A percentile compares a stretch with the other conserved stretches of the same genome.
These are phyloP conservation scores for Cebidichthys violaceus DNA, from an alignment of 2,113 vertebrate species.

Conservation along the genomic window DNA sequence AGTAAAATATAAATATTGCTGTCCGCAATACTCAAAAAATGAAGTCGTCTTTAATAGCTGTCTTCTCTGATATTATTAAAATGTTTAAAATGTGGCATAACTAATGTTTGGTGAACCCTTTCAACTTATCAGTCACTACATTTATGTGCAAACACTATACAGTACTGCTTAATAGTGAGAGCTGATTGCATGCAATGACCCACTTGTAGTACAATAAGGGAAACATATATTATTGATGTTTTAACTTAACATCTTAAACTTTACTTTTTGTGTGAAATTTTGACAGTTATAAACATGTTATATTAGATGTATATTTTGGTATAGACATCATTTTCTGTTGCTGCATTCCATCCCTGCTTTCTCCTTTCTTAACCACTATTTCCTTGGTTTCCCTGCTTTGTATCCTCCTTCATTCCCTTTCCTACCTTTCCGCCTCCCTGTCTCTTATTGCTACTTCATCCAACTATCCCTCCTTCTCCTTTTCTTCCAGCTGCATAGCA, in stretches of 20 bases:
- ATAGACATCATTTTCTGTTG: background rate
- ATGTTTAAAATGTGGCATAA: constrained; percentile 13
- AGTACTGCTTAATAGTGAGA: background rate
- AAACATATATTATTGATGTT: background rate
- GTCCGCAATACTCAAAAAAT: constrained; percentile 8
- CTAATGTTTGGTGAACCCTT: constrained; percentile 39
- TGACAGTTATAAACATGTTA: background rate
- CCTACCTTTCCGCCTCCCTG: background rate
- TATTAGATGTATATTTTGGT: background rate
- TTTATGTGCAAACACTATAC: background rate
- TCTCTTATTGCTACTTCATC: background rate
- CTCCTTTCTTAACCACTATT: background rate
- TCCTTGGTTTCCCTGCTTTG: background rate
- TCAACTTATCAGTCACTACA: constrained; percentile 1
- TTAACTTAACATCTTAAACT: background rate
- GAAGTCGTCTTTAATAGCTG: constrained; percentile 30
- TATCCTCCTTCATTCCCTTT: background rate
- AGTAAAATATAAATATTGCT: constrained; percentile 40
- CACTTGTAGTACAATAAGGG: background rate
- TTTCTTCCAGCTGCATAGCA: background rate
- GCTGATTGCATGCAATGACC: background rate
- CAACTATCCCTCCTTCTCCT: background rate
- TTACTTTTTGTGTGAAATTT: background rate
- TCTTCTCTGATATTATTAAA: constrained; percentile 8
- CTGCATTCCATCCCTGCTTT: background rate